phyloP scores from a whole-genome alignment of 2,797 vertebrate species.

The Sebastolobus altivelis region DNA sequence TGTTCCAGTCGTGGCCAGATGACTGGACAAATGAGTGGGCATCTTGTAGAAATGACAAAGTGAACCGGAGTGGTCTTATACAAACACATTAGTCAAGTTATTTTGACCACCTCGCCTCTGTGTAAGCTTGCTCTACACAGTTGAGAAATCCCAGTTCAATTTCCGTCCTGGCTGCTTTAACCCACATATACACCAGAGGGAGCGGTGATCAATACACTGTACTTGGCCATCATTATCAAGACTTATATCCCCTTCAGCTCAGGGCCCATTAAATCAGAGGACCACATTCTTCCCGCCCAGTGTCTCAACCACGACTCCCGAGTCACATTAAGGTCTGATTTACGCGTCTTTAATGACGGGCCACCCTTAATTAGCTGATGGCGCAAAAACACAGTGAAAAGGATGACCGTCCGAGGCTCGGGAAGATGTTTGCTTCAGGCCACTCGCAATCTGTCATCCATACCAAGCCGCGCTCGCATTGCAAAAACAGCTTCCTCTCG shows the following conservation, averaged over 20 bases:
- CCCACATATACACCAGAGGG: slow-evolving; percentile 77
- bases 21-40: slow-evolving; percentile 49
- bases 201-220: slow-evolving; percentile 82
- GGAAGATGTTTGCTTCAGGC: slow-evolving; percentile 65
- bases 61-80: slow-evolving; percentile 58
- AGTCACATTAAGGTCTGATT: slow-evolving; percentile 83
- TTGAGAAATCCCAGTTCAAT: slow-evolving; percentile 74
- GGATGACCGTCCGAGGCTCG: slow-evolving; percentile 54
- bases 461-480: slow-evolving; percentile 64
- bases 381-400: slow-evolving; percentile 58
- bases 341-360: slow-evolving; percentile 80
- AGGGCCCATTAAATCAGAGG: slow-evolving; percentile 81
- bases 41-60: slow-evolving; percentile 64
- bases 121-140: slow-evolving; percentile 51
- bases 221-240: slow-evolving; percentile 84
- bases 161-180: slow-evolving; percentile 74
- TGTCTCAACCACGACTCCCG: slow-evolving; percentile 69
- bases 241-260: slow-evolving; percentile 80
- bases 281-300: slow-evolving; percentile 73
- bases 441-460: slow-evolving; percentile 65
- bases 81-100: slow-evolving; percentile 80
- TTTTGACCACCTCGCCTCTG: slow-evolving; percentile 58
- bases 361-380: slow-evolving; percentile 82
- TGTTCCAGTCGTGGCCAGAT: slow-evolving; percentile 33
- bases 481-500: slow-evolving; percentile 60